Base-by-base conservation (phyloP, 2,113 vertebrate genomes). In the Calyptomena viridis region DNA sequence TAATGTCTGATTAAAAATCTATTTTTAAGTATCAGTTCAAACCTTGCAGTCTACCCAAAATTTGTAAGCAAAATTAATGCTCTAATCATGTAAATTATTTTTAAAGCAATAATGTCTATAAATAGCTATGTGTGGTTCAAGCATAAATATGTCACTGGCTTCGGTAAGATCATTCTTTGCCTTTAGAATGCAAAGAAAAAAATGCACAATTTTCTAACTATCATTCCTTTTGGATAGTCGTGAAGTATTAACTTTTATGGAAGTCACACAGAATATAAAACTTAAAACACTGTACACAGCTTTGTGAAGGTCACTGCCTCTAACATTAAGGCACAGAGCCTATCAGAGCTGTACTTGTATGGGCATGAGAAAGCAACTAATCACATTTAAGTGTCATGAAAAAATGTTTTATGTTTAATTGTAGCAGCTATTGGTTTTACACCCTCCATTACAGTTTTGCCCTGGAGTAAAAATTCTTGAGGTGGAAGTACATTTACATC, bases 311-410 rank as follows among this genome's bases (percentile, higher is more conserved):
- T 89, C 86, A 66, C 81, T 88, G 64, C 44, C 62, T 81, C 87
- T 59, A 96, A 96, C 88, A 88, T 85, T 88, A 94, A 83, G 33
- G 91, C 71, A 91, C 9, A 84, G 35, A 86, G 63, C 27, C 76
- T 40, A 50, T 58, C 80, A 81, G 79, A 74, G 40, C 49, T 89
- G 74, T 76, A 94, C 72, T 63, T 95, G 90, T 93, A 84, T 15
- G 33, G 89, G 79, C 94, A 95, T 52, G 91, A 94, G 75, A 95
- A 96, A 93, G 89, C 67, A 96, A 96, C 86, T 94, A 95, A 96
- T 96, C 94, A 94, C 56, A 95, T 88, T 93, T 90, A 93, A 96
- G 72, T 97, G 95, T 95, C 96, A 97, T 44, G 64, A 93, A 96
- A 94, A 96, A 97, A 97, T 96, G 93, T 89, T 94, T 93, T 93